Conservation (phyloP, 2,888 invertebrate species). For the Lasius fuliginosus region DNA sequence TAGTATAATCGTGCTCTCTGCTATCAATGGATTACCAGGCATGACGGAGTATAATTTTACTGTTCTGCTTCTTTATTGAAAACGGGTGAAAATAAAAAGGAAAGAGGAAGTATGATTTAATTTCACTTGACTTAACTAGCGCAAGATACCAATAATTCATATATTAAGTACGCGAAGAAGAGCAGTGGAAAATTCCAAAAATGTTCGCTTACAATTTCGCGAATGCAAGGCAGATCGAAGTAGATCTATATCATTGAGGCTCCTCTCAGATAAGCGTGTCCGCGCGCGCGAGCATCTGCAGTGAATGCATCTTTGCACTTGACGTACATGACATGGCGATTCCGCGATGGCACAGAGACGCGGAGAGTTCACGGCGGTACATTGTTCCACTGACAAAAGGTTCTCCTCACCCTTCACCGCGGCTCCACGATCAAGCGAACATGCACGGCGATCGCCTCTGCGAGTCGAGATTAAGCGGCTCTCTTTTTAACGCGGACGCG, state of each 20-base stretch:
- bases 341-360: constrained; percentile 76
- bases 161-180: not conserved
- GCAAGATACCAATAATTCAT: not conserved
- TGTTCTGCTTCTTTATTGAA: not conserved
- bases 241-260: constrained; percentile 5
- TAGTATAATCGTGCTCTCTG: not conserved
- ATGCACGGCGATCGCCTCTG: constrained; percentile 25
- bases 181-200: not conserved
- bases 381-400: constrained; percentile 82
- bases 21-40: not conserved
- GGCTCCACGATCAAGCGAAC: constrained; percentile 41
- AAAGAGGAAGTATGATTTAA: not conserved
- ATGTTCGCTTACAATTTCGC: not conserved
- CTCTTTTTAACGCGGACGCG: not conserved
- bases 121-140: not conserved
- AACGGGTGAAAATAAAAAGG: not conserved
- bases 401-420: constrained; percentile 49
- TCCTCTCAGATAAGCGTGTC: constrained; percentile 27
- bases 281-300: constrained; percentile 70
- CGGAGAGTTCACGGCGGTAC: constrained; percentile 82
- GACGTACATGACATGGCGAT: constrained; percentile 82
- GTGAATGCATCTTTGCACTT: constrained; percentile 83
- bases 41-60: constrained; percentile 1
- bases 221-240: constrained; percentile 13
- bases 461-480: constrained; percentile 19